Base-by-base conservation (phyloP, 1,140 invertebrate genomes). In the Rhizoglyphus robini region DNA sequence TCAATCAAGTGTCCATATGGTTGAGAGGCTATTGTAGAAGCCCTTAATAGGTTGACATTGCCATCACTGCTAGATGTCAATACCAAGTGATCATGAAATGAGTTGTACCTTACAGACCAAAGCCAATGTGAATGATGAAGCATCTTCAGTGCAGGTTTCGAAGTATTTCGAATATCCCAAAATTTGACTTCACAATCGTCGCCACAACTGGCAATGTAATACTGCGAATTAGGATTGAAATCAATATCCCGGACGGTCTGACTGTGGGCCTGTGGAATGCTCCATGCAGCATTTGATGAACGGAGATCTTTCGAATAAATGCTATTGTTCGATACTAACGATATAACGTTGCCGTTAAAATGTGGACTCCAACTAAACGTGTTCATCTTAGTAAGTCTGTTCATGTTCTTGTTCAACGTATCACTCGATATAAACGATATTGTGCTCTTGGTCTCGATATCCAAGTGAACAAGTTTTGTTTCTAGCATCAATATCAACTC, bases 101-200 rank as follows among this genome's bases (percentile, higher is more conserved):
- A 86, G 78, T 99, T 98, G 72, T 92, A 97, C 48, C 88, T 81
- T 1, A 95, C 88, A 61, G 82, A 86, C 92, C 92, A 96, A 18
- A 96, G 84, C 94, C 94, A 97, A 76, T 97, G 94, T 0, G 91
- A 92, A 78, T 97, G 94, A 78, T 95, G 88, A 70, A 83, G 84
- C 63, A 91, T 78, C 1, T 83, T 83, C 71, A 90, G 83, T 4
- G 95, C 78, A 1, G 91, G 86, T 71, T 86, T 82, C 30, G 78
- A 81, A 1, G 84, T 78, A 73, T 89, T 87, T 64, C 95, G 80
- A 70, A 90, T 86, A 75, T 98, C 95, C 94, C 95, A 98, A 70
- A 98, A 93, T 74, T 92, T 92, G 34, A 90, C 82, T 47, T 84
- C 85, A 3, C 91, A 92, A 77, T 98, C 94, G 75, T 98, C 94